These are phyloP conservation scores for Chloroclystis v-ata DNA, from an alignment of 2,888 invertebrate species.

Conservation along the genomic window DNA sequence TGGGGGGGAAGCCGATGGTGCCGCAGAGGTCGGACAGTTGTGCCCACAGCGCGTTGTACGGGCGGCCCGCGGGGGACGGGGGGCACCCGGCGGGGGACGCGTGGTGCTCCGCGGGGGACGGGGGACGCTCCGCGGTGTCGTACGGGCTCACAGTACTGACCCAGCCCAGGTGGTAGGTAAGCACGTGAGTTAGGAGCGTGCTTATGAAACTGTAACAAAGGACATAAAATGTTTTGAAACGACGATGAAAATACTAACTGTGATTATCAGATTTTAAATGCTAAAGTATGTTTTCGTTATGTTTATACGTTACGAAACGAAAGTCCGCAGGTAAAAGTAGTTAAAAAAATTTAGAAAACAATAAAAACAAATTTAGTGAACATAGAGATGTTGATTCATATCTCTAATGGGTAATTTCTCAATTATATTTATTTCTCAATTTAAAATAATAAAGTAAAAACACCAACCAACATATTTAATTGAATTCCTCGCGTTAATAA, in stretches of 20 bases:
- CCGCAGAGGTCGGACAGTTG: conserved; percentile 92
- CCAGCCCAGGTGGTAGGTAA: conserved; percentile 95
- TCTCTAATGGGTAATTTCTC: no score
- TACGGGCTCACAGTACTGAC: conserved; percentile 85
- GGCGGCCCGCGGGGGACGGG: conserved; percentile 41
- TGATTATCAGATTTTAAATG: no score
- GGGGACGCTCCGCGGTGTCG: conserved; percentile 49
- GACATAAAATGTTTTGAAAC: conserved; percentile 8
- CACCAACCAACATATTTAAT: no score
- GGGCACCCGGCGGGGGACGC: conserved; percentile 44
- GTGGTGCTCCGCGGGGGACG: conserved; percentile 42
- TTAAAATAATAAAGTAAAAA: no score
- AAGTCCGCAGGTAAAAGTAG: no score
- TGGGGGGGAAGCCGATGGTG: conserved; percentile 87
- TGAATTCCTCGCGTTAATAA: background rate
- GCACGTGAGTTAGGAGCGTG: conserved; percentile 90
- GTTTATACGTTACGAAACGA: no score
- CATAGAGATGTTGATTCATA: no score
- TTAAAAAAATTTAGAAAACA: no score
- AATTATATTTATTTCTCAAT: no score
- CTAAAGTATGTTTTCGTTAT: no score
- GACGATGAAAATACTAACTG: no score
- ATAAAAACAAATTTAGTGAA: no score
- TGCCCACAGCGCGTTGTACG: conserved; percentile 94
- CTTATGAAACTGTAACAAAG: conserved; percentile 88